Evolutionary conservation across 2,797 vertebrate genomes (phyloP), one percentile per base, ranked within the genome.

Genomic region (Enteromius mattozi): DNA sequence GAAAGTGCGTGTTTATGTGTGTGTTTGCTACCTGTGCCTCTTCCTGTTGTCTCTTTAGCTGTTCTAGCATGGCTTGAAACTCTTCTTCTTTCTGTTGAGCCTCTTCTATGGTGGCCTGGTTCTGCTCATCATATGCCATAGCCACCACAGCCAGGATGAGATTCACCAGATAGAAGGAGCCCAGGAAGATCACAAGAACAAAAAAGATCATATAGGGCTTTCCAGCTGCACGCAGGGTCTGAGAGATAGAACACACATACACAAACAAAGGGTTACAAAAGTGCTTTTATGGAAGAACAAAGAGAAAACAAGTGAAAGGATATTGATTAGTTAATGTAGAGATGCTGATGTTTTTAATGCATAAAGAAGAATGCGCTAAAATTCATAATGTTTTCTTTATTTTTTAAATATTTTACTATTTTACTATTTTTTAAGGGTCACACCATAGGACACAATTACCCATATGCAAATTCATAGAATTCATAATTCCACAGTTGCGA

Each of bases 141-240:
- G 98, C 98, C 1, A 99, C 98, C 90, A 99, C 98, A 84, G 98
- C 98, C 94, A 99, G 85, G 90, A 99, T 99, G 86, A 99, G 83
- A 88, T 99, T 99, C 16, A 99, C 98, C 77, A 99, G 91, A 85
- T 99, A 99, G 89, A 99, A 99, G 66, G 98, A 99, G 37, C 98
- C 98, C 95, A 99, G 87, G 81, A 99, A 99, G 93, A 99, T 99
- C 3, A 99, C 98, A 91, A 99, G 87, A 89, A 99, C 97, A 75
- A 99, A 99, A 94, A 99, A 99, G 88, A 99, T 93, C 98, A 99
- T 99, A 86, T 99, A 99, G 74, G 97, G 97, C 84, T 99, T 99
- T 68, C 98, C 98, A 6, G 98, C 96, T 75, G 97, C 97, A n/a
- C 98, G 96, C 21, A 99, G 89, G 0, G 97, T 99, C 98, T 99